phyloP scores from a whole-genome alignment of 2,888 invertebrate genomes.

The Chrysopilus asiliformis region DNA sequence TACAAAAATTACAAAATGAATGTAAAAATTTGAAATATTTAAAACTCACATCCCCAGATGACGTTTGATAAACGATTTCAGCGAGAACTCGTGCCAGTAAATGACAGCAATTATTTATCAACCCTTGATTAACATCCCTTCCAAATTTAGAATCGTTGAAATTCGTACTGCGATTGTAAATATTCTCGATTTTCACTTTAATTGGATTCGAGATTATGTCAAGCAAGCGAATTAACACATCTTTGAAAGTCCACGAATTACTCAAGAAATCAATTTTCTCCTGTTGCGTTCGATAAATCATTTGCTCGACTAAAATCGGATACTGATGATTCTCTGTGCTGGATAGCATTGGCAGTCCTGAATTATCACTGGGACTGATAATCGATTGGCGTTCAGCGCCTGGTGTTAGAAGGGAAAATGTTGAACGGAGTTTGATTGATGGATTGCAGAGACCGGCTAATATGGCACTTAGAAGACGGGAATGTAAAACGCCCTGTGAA shows the following conservation, averaged over 20 bases:
- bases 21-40: slow-evolving; percentile 1
- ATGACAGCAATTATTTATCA: slow-evolving; percentile 58
- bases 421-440: slow-evolving; percentile 55
- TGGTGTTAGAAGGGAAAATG: slow-evolving; percentile 53
- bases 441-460: slow-evolving; percentile 75
- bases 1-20: neutral
- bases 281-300: slow-evolving; percentile 52
- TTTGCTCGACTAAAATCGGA: slow-evolving; percentile 64
- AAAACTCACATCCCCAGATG: slow-evolving; percentile 51
- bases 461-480: slow-evolving; percentile 59
- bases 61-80: slow-evolving; percentile 71
- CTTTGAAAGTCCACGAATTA: slow-evolving; percentile 46
- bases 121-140: slow-evolving; percentile 38
- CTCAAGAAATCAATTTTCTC: slow-evolving; percentile 33
- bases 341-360: slow-evolving; percentile 51
- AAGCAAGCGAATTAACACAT: slow-evolving; percentile 69
- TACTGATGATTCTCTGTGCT: slow-evolving; percentile 56
- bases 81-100: slow-evolving; percentile 71
- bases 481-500: slow-evolving; percentile 26
- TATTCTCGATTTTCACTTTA: slow-evolving; percentile 36
- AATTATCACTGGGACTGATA: slow-evolving; percentile 54
- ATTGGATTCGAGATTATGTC: slow-evolving; percentile 74
- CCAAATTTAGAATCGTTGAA: slow-evolving; percentile 34
- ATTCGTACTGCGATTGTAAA: slow-evolving; percentile 28
- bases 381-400: slow-evolving; percentile 35